Evolutionary conservation across 92 coral and sea anemone species (phyloP).

Genomic region (Porites divaricata): DNA sequence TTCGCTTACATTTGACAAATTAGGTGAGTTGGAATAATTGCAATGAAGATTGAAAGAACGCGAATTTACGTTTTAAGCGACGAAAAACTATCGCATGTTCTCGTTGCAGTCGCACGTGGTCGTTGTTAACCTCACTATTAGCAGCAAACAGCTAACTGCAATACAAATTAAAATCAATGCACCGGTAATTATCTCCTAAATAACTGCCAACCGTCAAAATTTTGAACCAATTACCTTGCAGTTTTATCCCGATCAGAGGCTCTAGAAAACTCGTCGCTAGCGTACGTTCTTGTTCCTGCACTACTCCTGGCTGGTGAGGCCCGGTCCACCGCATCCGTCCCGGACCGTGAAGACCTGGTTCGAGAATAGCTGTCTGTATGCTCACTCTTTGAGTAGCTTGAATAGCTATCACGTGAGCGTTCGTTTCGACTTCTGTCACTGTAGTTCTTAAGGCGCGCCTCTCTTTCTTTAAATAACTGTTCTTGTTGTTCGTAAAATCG

Average conservation of each 20-base stretch:
- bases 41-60: too few relatives aligned
- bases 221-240: slow-evolving; percentile 36
- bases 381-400: slow-evolving; percentile 64
- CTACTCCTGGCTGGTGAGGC: slow-evolving; percentile 58
- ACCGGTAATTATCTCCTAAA: not conserved
- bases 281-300: slow-evolving; percentile 69
- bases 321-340: slow-evolving; percentile 46
- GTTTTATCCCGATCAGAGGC: slow-evolving; percentile 61
- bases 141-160: not conserved
- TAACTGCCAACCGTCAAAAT: not conserved
- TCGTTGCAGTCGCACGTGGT: not conserved
- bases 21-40: too few relatives aligned
- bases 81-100: too few relatives aligned
- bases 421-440: slow-evolving; percentile 44
- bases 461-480: slow-evolving; percentile 46
- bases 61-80: too few relatives aligned
- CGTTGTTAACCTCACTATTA: not conserved
- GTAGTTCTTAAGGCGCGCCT: slow-evolving; percentile 40
- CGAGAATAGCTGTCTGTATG: slow-evolving; percentile 71
- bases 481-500: slow-evolving; percentile 66
- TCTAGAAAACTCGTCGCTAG: slow-evolving; percentile 83
- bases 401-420: slow-evolving; percentile 58
- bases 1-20: too few relatives aligned
- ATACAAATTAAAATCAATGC: not conserved
- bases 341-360: slow-evolving; percentile 74